phyloP scores from a whole-genome alignment of 2,113 vertebrate genomes.

The Lophius piscatorius region DNA sequence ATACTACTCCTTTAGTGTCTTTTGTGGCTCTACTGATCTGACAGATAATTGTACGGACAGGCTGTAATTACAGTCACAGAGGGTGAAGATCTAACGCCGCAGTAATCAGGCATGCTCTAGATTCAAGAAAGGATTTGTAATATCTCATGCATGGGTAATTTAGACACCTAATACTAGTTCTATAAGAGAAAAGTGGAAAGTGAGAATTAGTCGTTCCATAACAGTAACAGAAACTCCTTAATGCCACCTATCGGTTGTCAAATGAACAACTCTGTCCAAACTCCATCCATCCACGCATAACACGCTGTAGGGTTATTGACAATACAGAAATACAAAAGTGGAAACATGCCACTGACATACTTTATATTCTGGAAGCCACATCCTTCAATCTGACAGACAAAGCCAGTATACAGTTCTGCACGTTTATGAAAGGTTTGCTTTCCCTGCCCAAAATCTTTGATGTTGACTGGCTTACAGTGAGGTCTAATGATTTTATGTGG shows the following conservation, averaged over 20 bases:
- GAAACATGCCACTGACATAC: background rate
- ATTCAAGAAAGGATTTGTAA: too few relatives aligned
- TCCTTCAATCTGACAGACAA: too few relatives aligned
- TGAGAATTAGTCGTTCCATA: too few relatives aligned
- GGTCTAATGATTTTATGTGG: background rate
- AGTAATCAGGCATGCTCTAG: too few relatives aligned
- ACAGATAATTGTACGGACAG: background rate
- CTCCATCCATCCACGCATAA: background rate
- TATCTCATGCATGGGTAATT: too few relatives aligned
- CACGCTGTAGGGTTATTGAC: background rate
- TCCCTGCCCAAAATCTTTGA: conserved; percentile 9
- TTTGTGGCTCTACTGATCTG: background rate
- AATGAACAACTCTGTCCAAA: background rate
- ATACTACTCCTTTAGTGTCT: background rate
- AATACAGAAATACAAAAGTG: background rate
- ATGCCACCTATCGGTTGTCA: background rate
- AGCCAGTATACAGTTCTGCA: too few relatives aligned
- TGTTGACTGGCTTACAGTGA: background rate
- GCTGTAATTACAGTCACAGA: conserved; percentile 5
- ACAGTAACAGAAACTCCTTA: too few relatives aligned
- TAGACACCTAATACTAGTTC: too few relatives aligned
- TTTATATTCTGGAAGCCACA: background rate
- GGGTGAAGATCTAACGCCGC: background rate
- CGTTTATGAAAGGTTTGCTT: background rate
- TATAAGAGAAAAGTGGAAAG: too few relatives aligned